phyloP scores from a whole-genome alignment of 2,797 vertebrate species.

The Mus minutoides region DNA sequence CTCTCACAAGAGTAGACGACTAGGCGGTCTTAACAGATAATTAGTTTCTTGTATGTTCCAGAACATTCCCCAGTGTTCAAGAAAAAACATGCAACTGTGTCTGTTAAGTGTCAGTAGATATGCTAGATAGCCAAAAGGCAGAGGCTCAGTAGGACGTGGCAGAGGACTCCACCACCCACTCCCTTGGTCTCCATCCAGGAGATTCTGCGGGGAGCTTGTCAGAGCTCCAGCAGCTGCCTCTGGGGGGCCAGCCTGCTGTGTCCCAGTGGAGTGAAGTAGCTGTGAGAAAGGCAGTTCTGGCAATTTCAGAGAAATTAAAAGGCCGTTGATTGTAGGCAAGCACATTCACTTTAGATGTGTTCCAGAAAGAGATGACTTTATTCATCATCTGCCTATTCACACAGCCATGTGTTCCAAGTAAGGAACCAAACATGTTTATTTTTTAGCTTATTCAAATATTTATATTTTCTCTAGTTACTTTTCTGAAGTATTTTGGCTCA shows the following conservation, averaged over 20 bases:
- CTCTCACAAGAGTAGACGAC: slow-evolving; percentile 44
- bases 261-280: slow-evolving; percentile 40
- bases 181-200: slow-evolving; percentile 21
- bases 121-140: slow-evolving; percentile 27
- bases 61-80: slow-evolving; percentile 34
- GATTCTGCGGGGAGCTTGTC: slow-evolving; percentile 29
- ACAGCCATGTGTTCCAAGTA: slow-evolving; percentile 67
- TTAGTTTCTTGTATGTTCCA: slow-evolving; percentile 54
- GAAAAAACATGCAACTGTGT: not conserved
- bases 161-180: not conserved
- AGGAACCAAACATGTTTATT: slow-evolving; percentile 72
- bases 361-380: slow-evolving; percentile 50
- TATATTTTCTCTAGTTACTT: slow-evolving; percentile 73
- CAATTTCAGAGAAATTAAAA: slow-evolving; percentile 59
- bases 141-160: not conserved
- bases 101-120: slow-evolving; percentile 52
- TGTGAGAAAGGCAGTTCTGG: not conserved
- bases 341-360: slow-evolving; percentile 31
- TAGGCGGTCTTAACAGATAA: slow-evolving; percentile 52
- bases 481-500: slow-evolving; percentile 73
- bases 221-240: not conserved
- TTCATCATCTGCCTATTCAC: slow-evolving; percentile 45
- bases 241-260: not conserved
- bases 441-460: slow-evolving; percentile 78
- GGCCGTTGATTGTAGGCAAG: not conserved